Base-by-base conservation (phyloP, 2,888 invertebrate species). In the Colostygia pectinataria region DNA sequence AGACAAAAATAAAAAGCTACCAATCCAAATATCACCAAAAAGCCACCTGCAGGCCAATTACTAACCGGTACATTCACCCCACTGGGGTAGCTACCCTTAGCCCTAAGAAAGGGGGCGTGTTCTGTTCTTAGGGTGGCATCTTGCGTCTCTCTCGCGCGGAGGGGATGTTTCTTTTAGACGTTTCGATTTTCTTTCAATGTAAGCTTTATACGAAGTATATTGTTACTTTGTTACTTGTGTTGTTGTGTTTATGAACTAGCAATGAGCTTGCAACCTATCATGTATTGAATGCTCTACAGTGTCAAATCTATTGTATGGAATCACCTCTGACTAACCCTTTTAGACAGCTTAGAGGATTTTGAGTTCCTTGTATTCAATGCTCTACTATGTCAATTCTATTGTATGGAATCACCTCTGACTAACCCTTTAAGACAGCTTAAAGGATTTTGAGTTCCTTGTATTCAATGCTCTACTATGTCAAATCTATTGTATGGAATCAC, bases 21-120 rank as follows among this genome's bases (percentile, higher is more conserved):
- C 45, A 27, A 54, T 36, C 36, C 6, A 31, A 20, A 42, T 47
- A 47, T 47, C 40, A 52, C 52, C 50, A 32, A 57, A 55, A 63
- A 48, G 49, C 63, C 77, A 74, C 77, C 76, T 74, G 78, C 69
- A 66, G 55, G 61, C 74, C 74, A 80, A 80, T 80, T 78, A 74
- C 74, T 54, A 57, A 66, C 70, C 50, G 53, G 72, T 66, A 67
- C 68, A 59, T 69, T 76, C 73, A 77, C 77, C 76, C 60, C 53
- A 55, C 54, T 57, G 58, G 63, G 57, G 68, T 68, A 71, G 64
- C 62, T 66, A 66, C 74, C 70, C 72, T 71, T 47, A 55, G 60
- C 66, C 63, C 72, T 66, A 72, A 81, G 82, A 82, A 81, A 81
- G 74, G 67, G 71, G 82, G 82, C 81, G 82, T 77, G 80, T 74